These are phyloP conservation scores for Dipus sagitta DNA, from an alignment of 2,797 vertebrate genomes.

Conservation along the genomic window DNA sequence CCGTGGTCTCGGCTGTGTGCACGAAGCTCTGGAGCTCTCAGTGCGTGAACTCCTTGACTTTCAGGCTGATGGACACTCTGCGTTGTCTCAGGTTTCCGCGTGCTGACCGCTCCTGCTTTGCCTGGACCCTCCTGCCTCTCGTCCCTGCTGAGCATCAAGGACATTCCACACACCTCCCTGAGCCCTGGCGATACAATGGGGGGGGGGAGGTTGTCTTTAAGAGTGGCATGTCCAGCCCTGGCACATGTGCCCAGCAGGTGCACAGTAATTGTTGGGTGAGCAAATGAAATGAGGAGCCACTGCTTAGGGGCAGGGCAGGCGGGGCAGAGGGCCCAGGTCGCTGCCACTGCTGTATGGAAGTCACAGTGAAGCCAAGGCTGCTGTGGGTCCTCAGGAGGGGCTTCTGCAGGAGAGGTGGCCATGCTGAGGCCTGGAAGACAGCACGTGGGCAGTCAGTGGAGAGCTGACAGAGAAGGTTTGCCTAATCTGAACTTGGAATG, in stretches of 20 bases:
- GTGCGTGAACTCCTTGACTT: not conserved
- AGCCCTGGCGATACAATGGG: not conserved
- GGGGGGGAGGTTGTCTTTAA: no score
- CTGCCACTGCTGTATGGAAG: not conserved
- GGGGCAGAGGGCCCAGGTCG: not conserved
- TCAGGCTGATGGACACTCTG: not conserved
- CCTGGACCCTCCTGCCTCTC: fast-evolving
- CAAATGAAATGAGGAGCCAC: not conserved
- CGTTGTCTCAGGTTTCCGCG: not conserved
- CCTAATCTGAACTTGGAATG: no score
- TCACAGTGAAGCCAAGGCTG: not conserved
- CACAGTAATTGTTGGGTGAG: not conserved
- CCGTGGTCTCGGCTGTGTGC: not conserved
- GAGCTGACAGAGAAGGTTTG: no score
- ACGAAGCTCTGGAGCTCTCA: fast-evolving
- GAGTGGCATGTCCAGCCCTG: not conserved
- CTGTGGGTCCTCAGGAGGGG: not conserved
- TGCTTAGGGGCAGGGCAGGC: not conserved
- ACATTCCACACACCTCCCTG: not conserved
- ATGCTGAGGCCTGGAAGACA: not conserved
- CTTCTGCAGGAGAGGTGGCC: no score
- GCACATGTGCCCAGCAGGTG: not conserved
- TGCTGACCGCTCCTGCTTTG: not conserved
- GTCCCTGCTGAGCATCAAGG: fast-evolving
- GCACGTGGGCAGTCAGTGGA: no score